Percentiles rank a stretch among this genome's conserved stretches.
Evolutionary conservation across 2,797 vertebrate genomes (phyloP).

Genomic region (Megalops cyprinoides): DNA sequence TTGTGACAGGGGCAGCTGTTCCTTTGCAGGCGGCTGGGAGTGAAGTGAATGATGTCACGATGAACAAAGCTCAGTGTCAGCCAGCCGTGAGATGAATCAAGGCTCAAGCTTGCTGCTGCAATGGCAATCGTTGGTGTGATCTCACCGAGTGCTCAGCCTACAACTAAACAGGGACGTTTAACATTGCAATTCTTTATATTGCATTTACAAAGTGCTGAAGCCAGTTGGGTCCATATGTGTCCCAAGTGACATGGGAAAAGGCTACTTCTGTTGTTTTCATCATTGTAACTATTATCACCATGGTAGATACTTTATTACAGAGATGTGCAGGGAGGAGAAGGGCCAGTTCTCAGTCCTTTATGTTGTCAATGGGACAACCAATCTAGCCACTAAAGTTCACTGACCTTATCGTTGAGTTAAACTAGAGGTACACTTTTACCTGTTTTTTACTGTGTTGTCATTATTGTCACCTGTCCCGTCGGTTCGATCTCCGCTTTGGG

Average conservation of each 20-base stretch:
- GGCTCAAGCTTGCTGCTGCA: neutral
- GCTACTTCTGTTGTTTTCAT: too few relatives aligned
- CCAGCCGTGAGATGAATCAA: neutral
- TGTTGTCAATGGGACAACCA: too few relatives aligned
- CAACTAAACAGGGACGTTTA: too few relatives aligned
- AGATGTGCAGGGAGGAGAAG: too few relatives aligned
- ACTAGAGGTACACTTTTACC: too few relatives aligned
- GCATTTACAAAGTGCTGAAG: neutral
- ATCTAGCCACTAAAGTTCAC: too few relatives aligned
- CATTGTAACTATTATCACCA: too few relatives aligned
- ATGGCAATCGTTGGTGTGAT: neutral
- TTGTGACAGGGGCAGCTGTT: neutral
- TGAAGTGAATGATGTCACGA: slow-evolving; percentile 6
- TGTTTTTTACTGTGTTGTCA: too few relatives aligned
- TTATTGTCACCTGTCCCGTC: neutral
- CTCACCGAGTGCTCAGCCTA: neutral
- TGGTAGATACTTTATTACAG: too few relatives aligned
- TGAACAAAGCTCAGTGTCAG: neutral
- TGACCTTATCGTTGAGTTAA: too few relatives aligned
- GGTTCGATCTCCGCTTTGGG: neutral
- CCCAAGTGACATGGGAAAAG: neutral
- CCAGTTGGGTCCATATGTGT: neutral
- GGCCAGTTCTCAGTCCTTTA: too few relatives aligned
- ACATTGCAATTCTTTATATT: neutral
- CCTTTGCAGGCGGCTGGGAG: neutral